Evolutionary conservation across 2,797 vertebrate genomes (phyloP).

Genomic region (Cyprinodon diabolis): DNA sequence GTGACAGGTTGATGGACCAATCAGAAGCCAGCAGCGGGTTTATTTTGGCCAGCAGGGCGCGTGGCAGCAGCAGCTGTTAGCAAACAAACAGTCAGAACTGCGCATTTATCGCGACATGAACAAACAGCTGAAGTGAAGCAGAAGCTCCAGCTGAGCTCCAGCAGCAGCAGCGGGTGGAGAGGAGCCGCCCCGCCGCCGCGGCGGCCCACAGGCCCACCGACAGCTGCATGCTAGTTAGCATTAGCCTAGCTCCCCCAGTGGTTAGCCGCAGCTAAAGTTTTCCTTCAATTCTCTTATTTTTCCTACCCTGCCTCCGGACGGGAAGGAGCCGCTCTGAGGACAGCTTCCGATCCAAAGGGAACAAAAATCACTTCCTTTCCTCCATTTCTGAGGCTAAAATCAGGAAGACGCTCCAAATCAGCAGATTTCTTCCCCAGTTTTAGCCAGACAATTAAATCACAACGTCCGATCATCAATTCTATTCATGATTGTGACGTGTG

Average conservation of each 20-base stretch:
- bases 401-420: constrained; percentile 84
- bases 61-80: constrained; percentile 64
- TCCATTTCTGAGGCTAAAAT: constrained; percentile 80
- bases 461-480: constrained; percentile 99
- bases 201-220: constrained; percentile 44
- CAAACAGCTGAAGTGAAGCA: no score
- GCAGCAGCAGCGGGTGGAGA: no score
- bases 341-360: constrained; percentile 10
- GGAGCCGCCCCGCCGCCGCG: constrained; percentile 41
- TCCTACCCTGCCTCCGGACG: constrained; percentile 29
- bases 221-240: constrained; percentile 44
- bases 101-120: constrained; percentile 27
- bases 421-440: constrained; percentile 89
- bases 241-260: constrained; percentile 71
- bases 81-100: constrained; percentile 51
- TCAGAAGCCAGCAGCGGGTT: constrained; percentile 62
- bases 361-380: constrained; percentile 49
- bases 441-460: constrained; percentile 99
- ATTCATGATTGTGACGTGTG: constrained; percentile 99
- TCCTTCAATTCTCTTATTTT: constrained; percentile 75
- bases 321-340: not conserved
- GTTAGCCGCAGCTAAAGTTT: constrained; percentile 79
- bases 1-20: constrained; percentile 4
- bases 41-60: constrained; percentile 75
- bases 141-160: no score